Conservation (phyloP, 2,888 invertebrate genomes). For the Petrolisthes cinctipes region DNA sequence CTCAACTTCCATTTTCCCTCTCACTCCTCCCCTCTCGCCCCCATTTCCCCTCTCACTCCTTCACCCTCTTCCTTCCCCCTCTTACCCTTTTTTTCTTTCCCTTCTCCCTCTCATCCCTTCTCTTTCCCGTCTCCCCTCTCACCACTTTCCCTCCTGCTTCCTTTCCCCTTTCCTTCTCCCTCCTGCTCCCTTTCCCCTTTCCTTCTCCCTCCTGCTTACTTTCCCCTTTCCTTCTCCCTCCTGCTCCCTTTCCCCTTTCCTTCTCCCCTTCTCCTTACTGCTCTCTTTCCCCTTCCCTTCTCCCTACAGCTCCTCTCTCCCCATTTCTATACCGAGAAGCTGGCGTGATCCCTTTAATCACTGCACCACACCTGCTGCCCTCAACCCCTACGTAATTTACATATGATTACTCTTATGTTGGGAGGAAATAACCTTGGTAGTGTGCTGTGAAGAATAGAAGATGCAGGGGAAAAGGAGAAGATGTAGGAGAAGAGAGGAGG, state of each 20-base stretch:
- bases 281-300: not conserved
- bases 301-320: not conserved
- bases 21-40: not conserved
- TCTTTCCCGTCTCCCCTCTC: not conserved
- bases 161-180: not conserved
- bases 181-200: too few relatives aligned
- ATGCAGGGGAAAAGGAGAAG: not conserved
- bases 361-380: not conserved
- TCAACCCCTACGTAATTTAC: not conserved
- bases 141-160: too few relatives aligned
- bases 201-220: not conserved
- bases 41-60: not conserved
- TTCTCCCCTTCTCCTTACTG: not conserved
- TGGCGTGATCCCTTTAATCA: not conserved
- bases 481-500: not conserved
- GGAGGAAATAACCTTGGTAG: not conserved
- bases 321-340: not conserved
- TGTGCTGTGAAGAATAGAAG: not conserved
- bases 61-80: not conserved
- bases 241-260: not conserved
- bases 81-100: not conserved
- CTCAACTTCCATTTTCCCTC: not conserved
- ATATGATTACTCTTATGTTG: slow-evolving; percentile 2
- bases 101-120: not conserved
- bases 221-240: not conserved